Base-by-base conservation (phyloP, 2,888 invertebrate species). In the Chrysolina haemoptera region DNA sequence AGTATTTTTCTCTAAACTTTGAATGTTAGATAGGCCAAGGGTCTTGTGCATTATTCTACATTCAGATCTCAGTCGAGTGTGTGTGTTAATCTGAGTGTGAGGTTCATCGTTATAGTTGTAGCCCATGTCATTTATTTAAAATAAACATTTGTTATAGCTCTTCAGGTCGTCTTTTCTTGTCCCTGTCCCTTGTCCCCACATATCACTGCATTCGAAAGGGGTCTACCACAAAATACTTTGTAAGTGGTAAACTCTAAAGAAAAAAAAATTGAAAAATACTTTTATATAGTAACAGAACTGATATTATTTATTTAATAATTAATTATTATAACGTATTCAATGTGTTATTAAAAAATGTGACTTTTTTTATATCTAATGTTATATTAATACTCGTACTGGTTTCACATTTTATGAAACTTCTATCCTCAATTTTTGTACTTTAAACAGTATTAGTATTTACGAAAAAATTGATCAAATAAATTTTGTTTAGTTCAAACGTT, bases 1-100 rank as follows among this genome's bases (percentile, higher is more conserved):
- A 88, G 87, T 88, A 88, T 88, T 88, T 79, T 88, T 88, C 87
- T 88, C 87, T 87, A 87, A 88, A 88, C 86, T 87, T 88, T 88
- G 86, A 87, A 88, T 88, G 88, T 88, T 88, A 87, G 88, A 86
- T 88, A 88, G 87, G 88, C 87, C 87, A 86, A 87, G 87, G 88
- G 88, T 87, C 87, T 87, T 85, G 88, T 88, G 88, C 88, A 87
- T 88, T 88, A 88, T 85, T 85, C 86, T 85, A 86, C 85, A 85
- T 85, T 86, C 85, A 84, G 86, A 86, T 86, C 86, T 86, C 86
- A 85, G 82, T 85, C 82, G 84, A 84, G 83, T 82, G 84, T 85
- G 86, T 82, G 84, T 86, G 84, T 84, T 81, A 82, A 81, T 83
- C 82, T 82, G 84, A 84, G 84, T 85, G 84, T 83, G 81, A 80